Evolutionary conservation across 2,113 vertebrate genomes (phyloP).

Genomic region (Hippocampus mohnikei): DNA sequence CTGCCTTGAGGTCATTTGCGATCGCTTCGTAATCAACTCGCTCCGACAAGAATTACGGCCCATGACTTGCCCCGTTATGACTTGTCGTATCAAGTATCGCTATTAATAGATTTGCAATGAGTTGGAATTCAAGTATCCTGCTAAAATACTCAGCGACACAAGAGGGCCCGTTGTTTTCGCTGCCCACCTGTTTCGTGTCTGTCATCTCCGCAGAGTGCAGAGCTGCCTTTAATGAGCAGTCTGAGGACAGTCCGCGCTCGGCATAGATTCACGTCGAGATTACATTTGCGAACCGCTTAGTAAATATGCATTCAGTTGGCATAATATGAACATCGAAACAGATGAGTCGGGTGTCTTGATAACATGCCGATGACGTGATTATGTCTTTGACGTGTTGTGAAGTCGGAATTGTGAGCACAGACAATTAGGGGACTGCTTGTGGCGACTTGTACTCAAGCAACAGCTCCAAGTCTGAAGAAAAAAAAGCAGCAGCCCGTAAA

Average conservation of each 20-base stretch:
- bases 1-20: background rate
- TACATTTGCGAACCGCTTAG: background rate
- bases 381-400: no score
- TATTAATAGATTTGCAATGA: background rate
- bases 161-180: background rate
- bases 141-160: background rate
- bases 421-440: no score
- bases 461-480: no score
- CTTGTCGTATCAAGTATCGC: background rate
- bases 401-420: no score
- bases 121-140: background rate
- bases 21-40: background rate
- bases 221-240: background rate
- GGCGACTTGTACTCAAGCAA: no score
- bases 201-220: conserved; percentile 2
- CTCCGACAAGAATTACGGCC: background rate
- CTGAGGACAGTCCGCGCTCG: background rate
- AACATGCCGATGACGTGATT: no score
- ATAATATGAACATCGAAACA: background rate
- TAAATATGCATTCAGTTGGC: background rate
- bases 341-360: no score
- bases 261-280: background rate
- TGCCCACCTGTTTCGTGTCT: conserved; percentile 20
- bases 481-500: no score
- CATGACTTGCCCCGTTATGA: background rate